Conservation (phyloP, 2,113 vertebrate genomes). For the Erythrolamprus reginae region DNA sequence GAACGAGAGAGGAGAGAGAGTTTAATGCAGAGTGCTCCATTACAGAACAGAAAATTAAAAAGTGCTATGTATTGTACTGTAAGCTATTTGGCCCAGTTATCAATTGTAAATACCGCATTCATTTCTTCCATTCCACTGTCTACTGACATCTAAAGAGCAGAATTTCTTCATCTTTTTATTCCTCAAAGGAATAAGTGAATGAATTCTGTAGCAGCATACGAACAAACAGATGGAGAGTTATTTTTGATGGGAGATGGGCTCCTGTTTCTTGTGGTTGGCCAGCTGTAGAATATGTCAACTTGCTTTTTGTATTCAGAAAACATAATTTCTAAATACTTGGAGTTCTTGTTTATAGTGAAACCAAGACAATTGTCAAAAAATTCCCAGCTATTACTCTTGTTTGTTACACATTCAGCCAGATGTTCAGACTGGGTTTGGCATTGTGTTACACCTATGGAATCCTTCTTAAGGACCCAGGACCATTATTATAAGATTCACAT, state of each 20-base stretch:
- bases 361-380: neutral
- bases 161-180: neutral
- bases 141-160: neutral
- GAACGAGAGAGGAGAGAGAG: neutral
- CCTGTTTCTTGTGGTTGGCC: neutral
- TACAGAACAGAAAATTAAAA: neutral
- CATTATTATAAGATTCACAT: neutral
- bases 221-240: slow-evolving; percentile 3
- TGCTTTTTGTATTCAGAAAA: neutral
- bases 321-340: neutral
- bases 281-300: neutral
- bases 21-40: neutral
- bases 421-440: neutral
- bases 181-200: neutral
- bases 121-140: neutral
- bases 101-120: neutral
- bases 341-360: neutral
- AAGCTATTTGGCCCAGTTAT: neutral
- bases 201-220: neutral
- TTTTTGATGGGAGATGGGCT: neutral
- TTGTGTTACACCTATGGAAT: neutral
- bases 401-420: neutral
- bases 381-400: neutral
- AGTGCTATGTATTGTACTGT: neutral
- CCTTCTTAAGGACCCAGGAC: neutral